These are phyloP conservation scores for Parasteatoda tepidariorum DNA, from an alignment of 1,140 invertebrate genomes.

Conservation along the genomic window DNA sequence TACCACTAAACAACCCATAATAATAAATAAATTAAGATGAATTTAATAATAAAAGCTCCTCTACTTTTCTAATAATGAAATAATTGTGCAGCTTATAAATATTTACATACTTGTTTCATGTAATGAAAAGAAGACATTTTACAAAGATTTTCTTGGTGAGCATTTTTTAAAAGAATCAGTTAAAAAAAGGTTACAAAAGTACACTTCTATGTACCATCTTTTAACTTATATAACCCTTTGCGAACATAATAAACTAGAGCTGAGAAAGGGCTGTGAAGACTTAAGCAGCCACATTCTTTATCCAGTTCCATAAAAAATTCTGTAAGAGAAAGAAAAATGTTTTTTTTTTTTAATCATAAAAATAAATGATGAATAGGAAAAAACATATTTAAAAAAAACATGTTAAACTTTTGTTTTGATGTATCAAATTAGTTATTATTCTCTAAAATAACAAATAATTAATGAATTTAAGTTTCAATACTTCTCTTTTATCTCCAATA, in stretches of 20 bases:
- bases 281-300: conserved; percentile 78
- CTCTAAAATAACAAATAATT: neutral
- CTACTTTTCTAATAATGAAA: neutral
- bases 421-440: neutral
- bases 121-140: neutral
- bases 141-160: neutral
- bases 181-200: neutral
- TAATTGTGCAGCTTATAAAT: conserved; percentile 9
- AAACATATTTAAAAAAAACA: neutral
- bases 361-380: neutral
- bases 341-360: neutral
- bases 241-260: conserved; percentile 82
- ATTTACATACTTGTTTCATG: conserved; percentile 7
- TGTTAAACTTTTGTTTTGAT: neutral
- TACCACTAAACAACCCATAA: neutral
- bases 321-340: conserved; percentile 69
- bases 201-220: conserved; percentile 64
- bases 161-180: neutral
- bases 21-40: conserved; percentile 23
- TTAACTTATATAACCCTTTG: conserved; percentile 75
- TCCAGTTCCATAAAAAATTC: conserved; percentile 85
- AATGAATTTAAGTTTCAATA: too few relatives aligned
- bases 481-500: too few relatives aligned
- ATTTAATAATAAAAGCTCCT: neutral
- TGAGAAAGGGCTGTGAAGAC: conserved; percentile 79